Evolutionary conservation across 2,888 invertebrate genomes (phyloP).

Genomic region (Cataglyphis cursor): DNA sequence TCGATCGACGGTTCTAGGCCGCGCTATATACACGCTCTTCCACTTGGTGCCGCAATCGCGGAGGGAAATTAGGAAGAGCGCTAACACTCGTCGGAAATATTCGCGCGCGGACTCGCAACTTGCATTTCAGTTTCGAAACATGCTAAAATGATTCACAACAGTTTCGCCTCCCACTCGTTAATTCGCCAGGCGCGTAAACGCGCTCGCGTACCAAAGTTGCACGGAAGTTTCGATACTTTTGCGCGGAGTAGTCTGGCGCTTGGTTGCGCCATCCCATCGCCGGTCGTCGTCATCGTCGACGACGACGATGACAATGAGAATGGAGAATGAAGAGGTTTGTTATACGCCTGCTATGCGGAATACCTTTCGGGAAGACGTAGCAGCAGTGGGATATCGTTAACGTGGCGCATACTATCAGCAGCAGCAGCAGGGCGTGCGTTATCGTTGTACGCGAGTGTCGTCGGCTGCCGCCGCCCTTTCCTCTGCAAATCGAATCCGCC

Average conservation of each 20-base stretch:
- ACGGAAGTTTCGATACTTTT: conserved; percentile 29
- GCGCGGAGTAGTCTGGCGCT: background rate
- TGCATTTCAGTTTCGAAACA: conserved; percentile 3
- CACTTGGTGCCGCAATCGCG: background rate
- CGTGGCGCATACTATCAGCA: conserved; percentile 80
- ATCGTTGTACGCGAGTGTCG: conserved; percentile 77
- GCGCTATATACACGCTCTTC: background rate
- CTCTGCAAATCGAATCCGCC: conserved; percentile 73
- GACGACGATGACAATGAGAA: conserved; percentile 31
- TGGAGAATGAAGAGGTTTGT: conserved; percentile 60
- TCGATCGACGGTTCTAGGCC: background rate
- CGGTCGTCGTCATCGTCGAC: background rate
- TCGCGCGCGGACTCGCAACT: background rate
- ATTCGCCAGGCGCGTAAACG: conserved; percentile 16
- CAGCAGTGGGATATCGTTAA: conserved; percentile 82
- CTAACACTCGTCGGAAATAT: conserved; percentile 1
- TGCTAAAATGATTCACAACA: background rate
- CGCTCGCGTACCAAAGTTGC: background rate
- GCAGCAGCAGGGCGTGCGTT: conserved; percentile 80
- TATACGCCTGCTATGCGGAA: conserved; percentile 59
- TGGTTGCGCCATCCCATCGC: background rate
- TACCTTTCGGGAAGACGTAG: conserved; percentile 86
- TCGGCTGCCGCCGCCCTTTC: conserved; percentile 57
- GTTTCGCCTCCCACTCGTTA: background rate
- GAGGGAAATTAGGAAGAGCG: background rate